These are phyloP conservation scores for Campylomormyrus tamandua DNA, from an alignment of 2,113 vertebrate species.

Conservation along the genomic window DNA sequence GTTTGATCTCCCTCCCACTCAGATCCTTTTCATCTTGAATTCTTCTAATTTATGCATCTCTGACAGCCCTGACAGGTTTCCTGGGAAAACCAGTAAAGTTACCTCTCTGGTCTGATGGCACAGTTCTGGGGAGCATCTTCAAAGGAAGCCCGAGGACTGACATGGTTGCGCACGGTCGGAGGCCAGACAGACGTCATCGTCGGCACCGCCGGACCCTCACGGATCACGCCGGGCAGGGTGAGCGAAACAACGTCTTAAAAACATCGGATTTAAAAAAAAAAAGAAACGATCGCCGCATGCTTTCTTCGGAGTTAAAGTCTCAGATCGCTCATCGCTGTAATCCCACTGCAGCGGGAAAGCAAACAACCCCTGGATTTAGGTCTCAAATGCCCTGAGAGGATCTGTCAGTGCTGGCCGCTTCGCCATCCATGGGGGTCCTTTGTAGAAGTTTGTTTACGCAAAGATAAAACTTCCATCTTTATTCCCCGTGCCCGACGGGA, in stretches of 20 bases:
- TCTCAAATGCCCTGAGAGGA: conserved; percentile 8
- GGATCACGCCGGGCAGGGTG: not conserved
- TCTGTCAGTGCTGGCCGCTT: not conserved
- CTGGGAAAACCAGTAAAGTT: not conserved
- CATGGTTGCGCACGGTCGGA: not conserved
- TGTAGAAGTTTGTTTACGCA: conserved; percentile 13
- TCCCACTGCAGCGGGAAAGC: not conserved
- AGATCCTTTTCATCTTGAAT: not conserved
- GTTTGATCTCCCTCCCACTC: not conserved
- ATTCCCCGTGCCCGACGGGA: not conserved
- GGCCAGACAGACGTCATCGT: not conserved
- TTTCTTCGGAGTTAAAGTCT: not conserved
- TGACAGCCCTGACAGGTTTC: not conserved
- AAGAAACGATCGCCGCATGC: not conserved
- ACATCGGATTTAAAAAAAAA: not conserved
- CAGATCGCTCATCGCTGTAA: not conserved
- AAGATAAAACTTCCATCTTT: conserved; percentile 14
- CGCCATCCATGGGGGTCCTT: not conserved
- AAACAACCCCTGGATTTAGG: conserved; percentile 4
- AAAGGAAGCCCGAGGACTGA: not conserved
- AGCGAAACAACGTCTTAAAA: not conserved
- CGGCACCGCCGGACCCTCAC: not conserved
- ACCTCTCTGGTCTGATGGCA: not conserved
- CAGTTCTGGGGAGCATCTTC: not conserved
- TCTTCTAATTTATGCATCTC: not conserved